Base-by-base conservation (phyloP, 2,113 vertebrate species). In the Cavia porcellus region DNA sequence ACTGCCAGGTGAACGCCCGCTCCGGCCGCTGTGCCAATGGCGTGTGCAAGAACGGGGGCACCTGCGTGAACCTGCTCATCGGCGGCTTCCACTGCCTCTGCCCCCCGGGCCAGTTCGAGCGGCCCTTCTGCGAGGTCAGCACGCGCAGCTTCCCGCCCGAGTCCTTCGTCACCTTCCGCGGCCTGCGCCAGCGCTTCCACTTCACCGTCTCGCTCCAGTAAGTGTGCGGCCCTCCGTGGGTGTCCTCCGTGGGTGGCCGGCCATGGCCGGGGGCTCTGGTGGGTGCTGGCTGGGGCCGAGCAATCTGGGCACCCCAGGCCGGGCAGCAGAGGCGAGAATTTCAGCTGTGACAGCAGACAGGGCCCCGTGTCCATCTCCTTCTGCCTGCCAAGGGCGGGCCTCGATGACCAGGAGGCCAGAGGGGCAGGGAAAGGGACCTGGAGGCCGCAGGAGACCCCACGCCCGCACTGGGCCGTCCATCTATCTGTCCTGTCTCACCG, bases 91-190 rank as follows among this genome's bases (percentile, higher is more conserved):
- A 98, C 97, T 99, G 99, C 0, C 98, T 99, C 96, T 99, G 99
- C 17, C 99, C 99, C 0, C 97, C 99, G 0, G 99, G 99, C 0
- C 98, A 97, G 61, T 99, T 98, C 0, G 98, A 99, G 98, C 96
- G 98, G 92, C 99, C 99, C 0, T 99, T 99, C 96, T 99, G 99
- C 0, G 98, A 99, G 96, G 98, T 99, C 98, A 98, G 98, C 95
- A 98, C 99, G 24, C 96, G 99, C 89, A 99, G 98, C 98, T 99
- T 99, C 95, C 99, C 99, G 0, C 98, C 99, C 0, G 98, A 96
- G 93, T 99, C 99, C 82, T 99, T 99, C 66, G 98, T 99, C 97
- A 99, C 99, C 93, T 99, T 99, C 98, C 99, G 99, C 24, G 99
- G 99, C 50, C 98, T 99, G 81, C 93, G 99, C 13, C 99, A 99